Conservation (phyloP, 2,797 vertebrate genomes). For the Liasis olivaceus region DNA sequence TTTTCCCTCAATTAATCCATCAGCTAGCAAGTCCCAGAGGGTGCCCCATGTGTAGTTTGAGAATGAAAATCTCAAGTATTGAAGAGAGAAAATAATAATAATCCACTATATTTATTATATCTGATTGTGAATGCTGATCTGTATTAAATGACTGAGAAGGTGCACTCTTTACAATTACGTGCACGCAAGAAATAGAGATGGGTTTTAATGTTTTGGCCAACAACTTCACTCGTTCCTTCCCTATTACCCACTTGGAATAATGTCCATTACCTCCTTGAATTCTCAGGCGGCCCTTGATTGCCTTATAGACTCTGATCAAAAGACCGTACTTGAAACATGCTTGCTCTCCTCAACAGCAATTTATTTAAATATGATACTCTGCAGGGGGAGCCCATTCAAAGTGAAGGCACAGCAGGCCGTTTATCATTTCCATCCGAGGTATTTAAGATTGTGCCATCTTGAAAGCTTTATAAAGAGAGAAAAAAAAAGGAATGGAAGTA, state of each 20-base stretch:
- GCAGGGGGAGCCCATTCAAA: conserved; percentile 77
- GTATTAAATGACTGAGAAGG: conserved; percentile 17
- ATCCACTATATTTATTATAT: conserved; percentile 21
- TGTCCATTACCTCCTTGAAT: conserved; percentile 59
- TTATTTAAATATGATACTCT: conserved; percentile 82
- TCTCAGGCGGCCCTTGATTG: conserved; percentile 77
- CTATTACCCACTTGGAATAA: conserved; percentile 68
- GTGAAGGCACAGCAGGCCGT: conserved; percentile 73
- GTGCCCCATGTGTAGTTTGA: conserved; percentile 47
- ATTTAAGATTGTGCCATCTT: conserved; percentile 71
- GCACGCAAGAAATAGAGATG: conserved; percentile 47
- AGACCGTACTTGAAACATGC: conserved; percentile 70
- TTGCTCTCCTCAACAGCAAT: conserved; percentile 74
- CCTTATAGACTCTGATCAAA: conserved; percentile 79
- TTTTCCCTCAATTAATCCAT: conserved; percentile 69
- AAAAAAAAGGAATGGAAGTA: not conserved
- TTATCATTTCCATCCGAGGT: conserved; percentile 78
- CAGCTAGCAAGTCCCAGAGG: conserved; percentile 61
- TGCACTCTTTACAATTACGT: conserved; percentile 29
- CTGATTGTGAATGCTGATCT: conserved; percentile 41
- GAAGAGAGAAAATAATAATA: not conserved
- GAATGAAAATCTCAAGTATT: conserved; percentile 46
- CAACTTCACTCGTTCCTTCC: conserved; percentile 60
- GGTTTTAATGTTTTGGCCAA: conserved; percentile 56
- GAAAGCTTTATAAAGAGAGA: conserved; percentile 60